Evolutionary conservation across 1,140 invertebrate genomes (phyloP), one percentile per base, ranked within the genome.

Genomic region (Drosophila subobscura): DNA sequence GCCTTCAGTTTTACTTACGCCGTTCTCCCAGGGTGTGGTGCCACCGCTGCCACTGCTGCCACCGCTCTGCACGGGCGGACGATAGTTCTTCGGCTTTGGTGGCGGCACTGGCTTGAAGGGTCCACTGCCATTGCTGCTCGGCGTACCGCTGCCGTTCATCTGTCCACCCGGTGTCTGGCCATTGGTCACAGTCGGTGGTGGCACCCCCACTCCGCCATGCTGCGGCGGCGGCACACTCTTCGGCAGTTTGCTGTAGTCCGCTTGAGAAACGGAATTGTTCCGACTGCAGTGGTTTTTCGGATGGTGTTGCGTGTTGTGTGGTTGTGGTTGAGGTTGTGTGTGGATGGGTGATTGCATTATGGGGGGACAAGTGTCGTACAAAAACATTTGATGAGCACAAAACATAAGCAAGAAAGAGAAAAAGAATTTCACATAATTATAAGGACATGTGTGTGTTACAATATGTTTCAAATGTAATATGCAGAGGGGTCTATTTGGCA

Each of bases 21-120:
- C 89, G 84, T 91, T 92, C 44, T 92, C 91, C 90, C 90, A 90
- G 33, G 84, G 84, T 5, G 70, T 78, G 16, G 76, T 74, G 42
- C 77, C 77, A 8, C 79, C 84, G 51, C 83, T 90, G 55, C 89
- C 90, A 37, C 71, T 73, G 59, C 71, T 80, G 41, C 77, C 73
- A 29, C 77, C 72, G 45, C 89, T 88, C 50, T 91, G 91, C 12
- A 91, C 70, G 0, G 96, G 96, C 27, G 96, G 96, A 14, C 96
- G 94, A 88, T 97, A 97, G 91, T 97, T 97, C 89, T 97, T 97
- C 37, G 97, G 97, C 90, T 98, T 98, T 1, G 97, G 97, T 22
- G 97, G 97, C 22, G 97, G 97, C 56, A 97, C 95, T 0, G 97
- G 97, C 90, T 98, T 98, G 92, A 97, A 97, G 12, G 94, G 93